Evolutionary conservation across 2,888 invertebrate genomes (phyloP).

Genomic region (Pyrochroa serraticornis): DNA sequence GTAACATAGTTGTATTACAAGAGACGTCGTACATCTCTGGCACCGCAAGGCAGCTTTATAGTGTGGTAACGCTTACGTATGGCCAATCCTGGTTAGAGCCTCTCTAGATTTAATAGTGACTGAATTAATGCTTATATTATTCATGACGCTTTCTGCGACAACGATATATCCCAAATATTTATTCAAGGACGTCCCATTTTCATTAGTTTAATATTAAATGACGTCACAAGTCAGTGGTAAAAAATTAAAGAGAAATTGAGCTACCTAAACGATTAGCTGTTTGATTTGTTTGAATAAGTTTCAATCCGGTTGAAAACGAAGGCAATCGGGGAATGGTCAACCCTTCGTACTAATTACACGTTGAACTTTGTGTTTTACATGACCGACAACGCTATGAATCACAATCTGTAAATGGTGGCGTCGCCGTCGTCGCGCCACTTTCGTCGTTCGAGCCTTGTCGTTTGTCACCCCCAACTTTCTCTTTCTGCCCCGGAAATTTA

Average conservation of each 20-base stretch:
- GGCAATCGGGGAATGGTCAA: no score
- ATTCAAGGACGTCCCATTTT: no score
- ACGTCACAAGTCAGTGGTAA: no score
- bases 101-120: slow-evolving; percentile 28
- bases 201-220: no score
- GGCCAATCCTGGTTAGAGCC: slow-evolving; percentile 28
- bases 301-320: background rate
- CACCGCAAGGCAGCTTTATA: slow-evolving; percentile 23
- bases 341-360: no score
- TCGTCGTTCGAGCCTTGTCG: slow-evolving; percentile 22
- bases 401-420: background rate
- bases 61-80: slow-evolving; percentile 26
- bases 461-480: slow-evolving; percentile 20
- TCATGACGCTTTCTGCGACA: slow-evolving; percentile 15
- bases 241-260: no score
- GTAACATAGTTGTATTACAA: background rate
- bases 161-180: no score
- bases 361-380: no score
- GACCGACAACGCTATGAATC: no score
- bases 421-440: slow-evolving; percentile 8
- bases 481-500: slow-evolving; percentile 30
- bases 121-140: slow-evolving; percentile 28
- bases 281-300: no score
- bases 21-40: slow-evolving; percentile 18
- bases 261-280: no score